A percentile compares a stretch with the other conserved stretches of the same genome.
Evolutionary conservation across 2,113 vertebrate species (phyloP).

Genomic region (Orcinus orca): DNA sequence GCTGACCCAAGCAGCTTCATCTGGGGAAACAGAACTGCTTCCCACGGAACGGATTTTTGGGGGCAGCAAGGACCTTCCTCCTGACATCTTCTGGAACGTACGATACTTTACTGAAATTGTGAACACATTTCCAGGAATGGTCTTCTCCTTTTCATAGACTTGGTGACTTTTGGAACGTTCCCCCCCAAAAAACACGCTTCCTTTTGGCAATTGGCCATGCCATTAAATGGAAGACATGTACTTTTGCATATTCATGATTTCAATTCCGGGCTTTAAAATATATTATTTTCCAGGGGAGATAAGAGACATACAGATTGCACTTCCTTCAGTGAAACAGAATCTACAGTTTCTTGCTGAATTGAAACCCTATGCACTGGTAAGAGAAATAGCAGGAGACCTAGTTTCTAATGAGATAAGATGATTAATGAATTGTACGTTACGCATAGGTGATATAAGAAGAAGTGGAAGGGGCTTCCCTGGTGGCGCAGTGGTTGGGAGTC

Average conservation of each 20-base stretch:
- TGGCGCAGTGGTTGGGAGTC: too few species aligned
- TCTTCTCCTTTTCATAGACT: background rate
- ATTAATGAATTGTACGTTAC: too few species aligned
- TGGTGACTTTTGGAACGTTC: background rate
- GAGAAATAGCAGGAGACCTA: background rate
- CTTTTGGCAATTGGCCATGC: background rate
- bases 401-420: too few species aligned
- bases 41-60: background rate
- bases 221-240: too few species aligned
- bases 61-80: background rate
- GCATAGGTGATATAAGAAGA: too few species aligned
- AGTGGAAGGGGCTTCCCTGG: too few species aligned
- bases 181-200: too few species aligned
- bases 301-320: background rate
- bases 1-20: background rate
- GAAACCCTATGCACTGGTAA: background rate
- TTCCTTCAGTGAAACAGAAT: background rate
- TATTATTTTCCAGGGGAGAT: background rate
- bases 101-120: background rate
- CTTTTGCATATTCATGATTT: background rate
- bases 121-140: background rate
- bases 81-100: background rate
- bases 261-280: too few species aligned
- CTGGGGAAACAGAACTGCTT: background rate
- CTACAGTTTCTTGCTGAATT: background rate